Percentiles rank a stretch among this genome's conserved stretches.
Evolutionary conservation across 2,113 vertebrate genomes (phyloP).

Genomic region (Mormyrus iriodes): DNA sequence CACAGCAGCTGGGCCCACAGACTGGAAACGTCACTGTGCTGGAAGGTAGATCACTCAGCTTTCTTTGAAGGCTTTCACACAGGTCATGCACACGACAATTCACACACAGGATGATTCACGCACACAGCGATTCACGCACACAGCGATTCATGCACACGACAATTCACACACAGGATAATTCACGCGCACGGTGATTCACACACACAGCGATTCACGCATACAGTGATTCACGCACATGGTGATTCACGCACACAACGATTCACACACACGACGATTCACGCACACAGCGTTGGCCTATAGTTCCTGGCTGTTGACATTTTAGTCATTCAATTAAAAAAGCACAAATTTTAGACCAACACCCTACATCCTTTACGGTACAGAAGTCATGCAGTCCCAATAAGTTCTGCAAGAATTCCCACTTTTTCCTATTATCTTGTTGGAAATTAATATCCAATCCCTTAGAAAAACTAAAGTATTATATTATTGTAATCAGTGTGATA

Average conservation of each 20-base stretch:
- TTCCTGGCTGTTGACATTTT: neutral
- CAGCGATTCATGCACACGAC: neutral
- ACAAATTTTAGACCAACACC: neutral
- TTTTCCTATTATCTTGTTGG: neutral
- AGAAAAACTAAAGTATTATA: neutral
- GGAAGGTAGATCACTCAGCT: neutral
- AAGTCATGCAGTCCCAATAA: neutral
- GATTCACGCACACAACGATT: neutral
- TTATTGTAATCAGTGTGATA: neutral
- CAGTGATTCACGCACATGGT: neutral
- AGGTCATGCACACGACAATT: neutral
- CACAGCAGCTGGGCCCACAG: conserved; percentile 47
- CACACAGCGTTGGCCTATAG: no score
- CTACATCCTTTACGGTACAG: neutral
- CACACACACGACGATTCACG: no score
- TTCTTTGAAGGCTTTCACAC: neutral
- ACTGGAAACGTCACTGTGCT: neutral
- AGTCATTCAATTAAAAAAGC: neutral
- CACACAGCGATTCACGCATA: neutral
- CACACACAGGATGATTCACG: neutral
- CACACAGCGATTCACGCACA: neutral
- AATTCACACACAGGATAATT: neutral
- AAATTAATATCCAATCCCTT: neutral
- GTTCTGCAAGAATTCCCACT: neutral
- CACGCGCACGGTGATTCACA: neutral